Percentiles rank a stretch among this genome's conserved stretches.
These are phyloP conservation scores for Crepidodera aurea DNA, from an alignment of 2,888 invertebrate species.

Conservation along the genomic window DNA sequence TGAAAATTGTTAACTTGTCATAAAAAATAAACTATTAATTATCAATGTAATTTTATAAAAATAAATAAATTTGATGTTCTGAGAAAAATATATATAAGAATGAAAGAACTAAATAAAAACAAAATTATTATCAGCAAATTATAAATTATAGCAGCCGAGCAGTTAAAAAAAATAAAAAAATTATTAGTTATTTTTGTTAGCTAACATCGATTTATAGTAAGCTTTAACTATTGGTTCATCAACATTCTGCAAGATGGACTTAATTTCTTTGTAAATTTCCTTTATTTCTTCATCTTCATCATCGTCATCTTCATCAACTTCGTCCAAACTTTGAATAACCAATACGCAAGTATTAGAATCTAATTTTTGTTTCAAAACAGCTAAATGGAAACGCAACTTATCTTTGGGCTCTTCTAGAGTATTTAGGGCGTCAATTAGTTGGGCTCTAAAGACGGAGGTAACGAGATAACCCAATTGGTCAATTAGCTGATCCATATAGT, in stretches of 20 bases:
- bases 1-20: too few relatives aligned
- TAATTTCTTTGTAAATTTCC: background rate
- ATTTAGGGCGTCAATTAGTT: background rate
- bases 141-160: too few relatives aligned
- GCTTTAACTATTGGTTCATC: constrained; percentile 13
- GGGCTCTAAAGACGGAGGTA: constrained; percentile 11
- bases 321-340: constrained; percentile 18
- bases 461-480: constrained; percentile 11
- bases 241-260: constrained; percentile 1
- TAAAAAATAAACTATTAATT: too few relatives aligned
- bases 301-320: background rate
- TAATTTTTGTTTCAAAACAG: constrained; percentile 17
- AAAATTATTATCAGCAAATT: too few relatives aligned
- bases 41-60: too few relatives aligned
- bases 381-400: constrained; percentile 14
- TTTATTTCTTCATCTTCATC: background rate
- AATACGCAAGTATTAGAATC: constrained; percentile 20
- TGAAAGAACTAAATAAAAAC: too few relatives aligned
- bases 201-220: constrained; percentile 2
- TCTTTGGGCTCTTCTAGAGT: background rate
- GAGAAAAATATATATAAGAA: too few relatives aligned
- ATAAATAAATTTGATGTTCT: too few relatives aligned
- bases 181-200: background rate
- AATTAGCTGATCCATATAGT: constrained; percentile 13
- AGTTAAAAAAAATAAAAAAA: too few relatives aligned